These are phyloP conservation scores for Saimiri boliviensis DNA, from an alignment of 2,113 vertebrate genomes.

Conservation along the genomic window DNA sequence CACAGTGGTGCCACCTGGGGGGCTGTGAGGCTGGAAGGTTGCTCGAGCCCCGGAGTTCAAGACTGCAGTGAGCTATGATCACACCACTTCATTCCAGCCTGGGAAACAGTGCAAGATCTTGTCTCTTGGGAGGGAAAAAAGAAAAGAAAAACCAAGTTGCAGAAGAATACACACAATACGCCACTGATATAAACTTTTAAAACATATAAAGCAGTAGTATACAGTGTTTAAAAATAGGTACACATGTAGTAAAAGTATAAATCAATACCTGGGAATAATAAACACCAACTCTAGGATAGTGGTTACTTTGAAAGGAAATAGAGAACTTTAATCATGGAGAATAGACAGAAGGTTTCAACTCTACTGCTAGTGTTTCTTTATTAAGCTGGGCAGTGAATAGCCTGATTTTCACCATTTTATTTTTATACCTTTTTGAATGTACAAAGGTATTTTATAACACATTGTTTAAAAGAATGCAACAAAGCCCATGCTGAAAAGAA, in stretches of 20 bases:
- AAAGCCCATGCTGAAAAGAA: constrained; percentile 13
- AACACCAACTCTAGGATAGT: background rate
- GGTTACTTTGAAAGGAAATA: background rate
- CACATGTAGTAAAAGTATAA: background rate
- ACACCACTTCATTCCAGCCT: too few relatives aligned
- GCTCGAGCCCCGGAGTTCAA: too few relatives aligned
- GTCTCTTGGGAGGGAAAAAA: too few relatives aligned
- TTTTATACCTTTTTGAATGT: constrained; percentile 12
- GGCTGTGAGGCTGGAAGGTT: too few relatives aligned
- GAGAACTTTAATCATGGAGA: constrained; percentile 19
- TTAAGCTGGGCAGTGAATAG: background rate
- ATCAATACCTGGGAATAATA: constrained; percentile 8
- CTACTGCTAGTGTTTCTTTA: background rate
- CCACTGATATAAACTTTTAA: constrained; percentile 23
- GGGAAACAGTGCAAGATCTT: too few relatives aligned
- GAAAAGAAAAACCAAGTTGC: background rate
- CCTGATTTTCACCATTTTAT: constrained; percentile 20
- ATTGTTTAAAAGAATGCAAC: constrained; percentile 5
- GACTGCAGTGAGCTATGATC: too few relatives aligned
- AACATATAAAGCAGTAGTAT: background rate
- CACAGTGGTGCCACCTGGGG: too few relatives aligned
- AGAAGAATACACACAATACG: background rate
- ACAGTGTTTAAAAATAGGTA: constrained; percentile 35
- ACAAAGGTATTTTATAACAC: background rate
- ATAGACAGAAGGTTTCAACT: background rate